These are phyloP conservation scores for Eutrigla gurnardus DNA, from an alignment of 2,797 vertebrate species.

Conservation along the genomic window DNA sequence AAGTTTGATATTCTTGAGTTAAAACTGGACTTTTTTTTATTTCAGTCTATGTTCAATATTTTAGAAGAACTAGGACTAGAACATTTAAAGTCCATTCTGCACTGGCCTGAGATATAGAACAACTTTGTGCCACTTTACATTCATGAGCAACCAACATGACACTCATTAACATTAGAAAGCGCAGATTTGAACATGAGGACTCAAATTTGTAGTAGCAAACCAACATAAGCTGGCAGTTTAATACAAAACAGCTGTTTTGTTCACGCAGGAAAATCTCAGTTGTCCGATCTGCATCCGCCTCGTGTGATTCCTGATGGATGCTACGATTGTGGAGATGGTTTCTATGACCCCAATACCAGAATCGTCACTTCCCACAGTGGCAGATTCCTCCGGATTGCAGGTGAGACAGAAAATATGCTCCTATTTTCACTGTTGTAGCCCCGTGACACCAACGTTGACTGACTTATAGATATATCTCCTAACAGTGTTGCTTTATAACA, in stretches of 20 bases:
- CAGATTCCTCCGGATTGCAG: constrained; percentile 91
- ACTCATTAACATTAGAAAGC: neutral
- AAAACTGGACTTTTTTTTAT: neutral
- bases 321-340: constrained; percentile 95
- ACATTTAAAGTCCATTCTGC: neutral
- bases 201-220: neutral
- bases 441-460: constrained; percentile 8
- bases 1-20: no score
- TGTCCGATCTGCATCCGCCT: constrained; percentile 88
- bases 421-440: constrained; percentile 15
- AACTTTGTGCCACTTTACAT: neutral
- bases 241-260: constrained; percentile 16
- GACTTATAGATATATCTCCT: neutral
- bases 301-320: constrained; percentile 86
- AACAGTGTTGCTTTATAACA: constrained; percentile 19
- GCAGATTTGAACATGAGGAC: neutral
- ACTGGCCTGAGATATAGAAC: neutral
- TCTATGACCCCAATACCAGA: constrained; percentile 90
- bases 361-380: constrained; percentile 84
- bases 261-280: constrained; percentile 88
- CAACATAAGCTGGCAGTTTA: neutral
- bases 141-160: neutral
- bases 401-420: constrained; percentile 76
- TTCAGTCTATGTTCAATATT: neutral
- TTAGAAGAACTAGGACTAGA: neutral